Percentiles rank a stretch among this genome's conserved stretches.
These are phyloP conservation scores for Paratrypauchen microcephalus DNA, from an alignment of 2,797 vertebrate species.

Conservation along the genomic window DNA sequence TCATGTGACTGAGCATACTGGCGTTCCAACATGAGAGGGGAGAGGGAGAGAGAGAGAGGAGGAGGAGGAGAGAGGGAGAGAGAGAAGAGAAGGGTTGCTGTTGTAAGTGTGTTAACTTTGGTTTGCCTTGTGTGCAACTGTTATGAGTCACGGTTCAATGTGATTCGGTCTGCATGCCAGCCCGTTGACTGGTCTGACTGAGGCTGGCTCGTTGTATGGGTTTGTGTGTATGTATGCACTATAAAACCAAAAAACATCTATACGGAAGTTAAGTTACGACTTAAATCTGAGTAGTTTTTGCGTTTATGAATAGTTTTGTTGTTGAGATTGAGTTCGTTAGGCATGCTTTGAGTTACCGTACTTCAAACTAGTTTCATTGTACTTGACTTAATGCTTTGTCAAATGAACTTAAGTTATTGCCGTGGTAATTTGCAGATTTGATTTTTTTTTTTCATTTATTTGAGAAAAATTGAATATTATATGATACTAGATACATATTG, in stretches of 20 bases:
- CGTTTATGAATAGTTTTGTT: too few relatives aligned
- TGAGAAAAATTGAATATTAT: too few relatives aligned
- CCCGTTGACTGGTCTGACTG: constrained; percentile 69
- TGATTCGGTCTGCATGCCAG: constrained; percentile 74
- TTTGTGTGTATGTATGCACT: neutral
- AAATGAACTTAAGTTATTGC: too few relatives aligned
- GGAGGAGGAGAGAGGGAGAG: neutral
- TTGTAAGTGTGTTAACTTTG: constrained; percentile 29
- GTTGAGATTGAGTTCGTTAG: too few relatives aligned
- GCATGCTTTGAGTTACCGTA: too few relatives aligned
- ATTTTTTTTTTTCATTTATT: too few relatives aligned
- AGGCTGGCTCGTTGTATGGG: constrained; percentile 17
- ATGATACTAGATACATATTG: too few relatives aligned
- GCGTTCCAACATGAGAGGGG: constrained; percentile 52
- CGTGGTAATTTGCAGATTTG: too few relatives aligned
- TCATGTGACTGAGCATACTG: constrained; percentile 68
- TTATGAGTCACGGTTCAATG: constrained; percentile 72
- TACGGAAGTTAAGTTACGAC: too few relatives aligned
- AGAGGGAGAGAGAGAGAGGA: constrained; percentile 17
- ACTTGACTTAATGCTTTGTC: too few relatives aligned
- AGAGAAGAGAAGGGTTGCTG: neutral
- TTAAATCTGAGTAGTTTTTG: too few relatives aligned
- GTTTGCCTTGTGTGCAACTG: constrained; percentile 57
- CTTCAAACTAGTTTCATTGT: too few relatives aligned
- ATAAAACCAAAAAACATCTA: neutral